Conservation (phyloP, 2,888 invertebrate species). For the Polymixis lichenea region DNA sequence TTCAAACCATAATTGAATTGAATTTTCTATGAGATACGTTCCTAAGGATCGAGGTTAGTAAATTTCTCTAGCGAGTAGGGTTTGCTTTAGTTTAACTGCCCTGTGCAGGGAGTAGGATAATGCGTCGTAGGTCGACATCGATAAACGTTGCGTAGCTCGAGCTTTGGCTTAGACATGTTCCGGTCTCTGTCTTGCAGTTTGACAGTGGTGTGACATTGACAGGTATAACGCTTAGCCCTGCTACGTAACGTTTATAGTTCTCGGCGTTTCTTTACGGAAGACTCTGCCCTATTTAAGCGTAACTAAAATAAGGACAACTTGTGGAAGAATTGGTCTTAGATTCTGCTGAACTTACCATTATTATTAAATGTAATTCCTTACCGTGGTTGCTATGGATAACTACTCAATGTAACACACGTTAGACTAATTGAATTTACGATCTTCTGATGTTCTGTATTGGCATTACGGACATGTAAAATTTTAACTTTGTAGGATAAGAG, state of each 20-base stretch:
- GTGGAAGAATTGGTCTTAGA: not conserved
- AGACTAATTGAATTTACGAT: not conserved
- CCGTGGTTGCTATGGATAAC: not conserved
- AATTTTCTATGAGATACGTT: slow-evolving; percentile 46
- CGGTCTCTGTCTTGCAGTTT: not conserved
- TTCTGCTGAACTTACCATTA: not conserved
- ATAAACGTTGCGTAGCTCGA: not conserved
- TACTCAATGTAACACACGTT: not conserved
- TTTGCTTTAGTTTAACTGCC: slow-evolving; percentile 14
- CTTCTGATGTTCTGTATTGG: not conserved
- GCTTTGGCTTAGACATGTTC: not conserved
- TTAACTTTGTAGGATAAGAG: no score
- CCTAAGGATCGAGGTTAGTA: slow-evolving; percentile 6
- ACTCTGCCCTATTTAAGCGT: not conserved
- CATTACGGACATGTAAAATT: not conserved
- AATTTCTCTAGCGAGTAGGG: slow-evolving; percentile 6
- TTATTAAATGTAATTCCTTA: not conserved
- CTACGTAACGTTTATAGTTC: not conserved
- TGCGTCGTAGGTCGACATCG: no score
- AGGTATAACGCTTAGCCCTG: not conserved
- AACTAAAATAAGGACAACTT: not conserved
- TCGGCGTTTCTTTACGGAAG: not conserved
- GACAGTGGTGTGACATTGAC: no score
- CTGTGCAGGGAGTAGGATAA: slow-evolving; percentile 20
- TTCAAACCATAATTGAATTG: slow-evolving; percentile 40